Evolutionary conservation across 2,797 vertebrate species (phyloP).

Genomic region (Sandelia bainsii): DNA sequence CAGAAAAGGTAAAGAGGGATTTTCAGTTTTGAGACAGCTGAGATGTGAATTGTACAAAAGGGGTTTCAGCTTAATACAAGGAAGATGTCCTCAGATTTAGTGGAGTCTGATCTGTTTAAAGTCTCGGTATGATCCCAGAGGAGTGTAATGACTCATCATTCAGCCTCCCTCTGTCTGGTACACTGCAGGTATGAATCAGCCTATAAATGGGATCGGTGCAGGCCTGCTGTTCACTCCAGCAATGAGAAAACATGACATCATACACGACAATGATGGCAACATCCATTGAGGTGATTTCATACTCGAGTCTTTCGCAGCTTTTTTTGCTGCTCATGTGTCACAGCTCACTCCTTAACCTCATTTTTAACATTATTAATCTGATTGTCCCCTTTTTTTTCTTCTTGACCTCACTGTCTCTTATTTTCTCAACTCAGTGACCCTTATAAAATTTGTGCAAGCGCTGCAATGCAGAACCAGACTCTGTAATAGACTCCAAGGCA

Average conservation of each 20-base stretch:
- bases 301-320: not conserved
- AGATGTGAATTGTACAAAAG: slow-evolving; percentile 17
- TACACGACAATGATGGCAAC: not conserved
- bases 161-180: not conserved
- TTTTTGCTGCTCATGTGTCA: not conserved
- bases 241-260: slow-evolving; percentile 23
- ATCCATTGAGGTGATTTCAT: slow-evolving; percentile 20
- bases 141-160: slow-evolving; percentile 38
- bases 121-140: slow-evolving; percentile 7
- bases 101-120: slow-evolving; percentile 26
- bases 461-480: slow-evolving; percentile 30
- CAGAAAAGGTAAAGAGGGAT: not conserved
- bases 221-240: slow-evolving; percentile 31
- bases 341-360: not conserved
- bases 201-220: slow-evolving; percentile 24
- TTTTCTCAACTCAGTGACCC: slow-evolving; percentile 30
- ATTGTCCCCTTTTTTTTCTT: not conserved
- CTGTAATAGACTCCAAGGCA: slow-evolving; percentile 20
- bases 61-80: not conserved
- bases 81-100: not conserved
- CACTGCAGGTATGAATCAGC: slow-evolving; percentile 44
- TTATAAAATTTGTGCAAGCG: slow-evolving; percentile 26
- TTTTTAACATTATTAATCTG: not conserved
- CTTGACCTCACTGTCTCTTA: slow-evolving; percentile 1
- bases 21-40: slow-evolving; percentile 10